phyloP scores from a whole-genome alignment of 2,888 invertebrate species.

The Scotopteryx bipunctaria region DNA sequence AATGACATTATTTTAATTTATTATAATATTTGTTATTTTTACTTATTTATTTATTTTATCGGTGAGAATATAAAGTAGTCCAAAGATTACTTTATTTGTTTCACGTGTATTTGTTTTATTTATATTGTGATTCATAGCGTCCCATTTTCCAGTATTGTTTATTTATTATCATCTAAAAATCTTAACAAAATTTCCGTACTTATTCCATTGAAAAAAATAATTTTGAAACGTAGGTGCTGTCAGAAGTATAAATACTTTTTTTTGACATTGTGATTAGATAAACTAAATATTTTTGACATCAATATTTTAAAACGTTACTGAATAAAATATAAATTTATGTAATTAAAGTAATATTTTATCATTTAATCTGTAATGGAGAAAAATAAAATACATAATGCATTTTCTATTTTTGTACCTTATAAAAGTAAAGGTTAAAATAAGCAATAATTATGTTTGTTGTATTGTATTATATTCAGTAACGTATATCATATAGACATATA shows the following conservation, averaged over 20 bases:
- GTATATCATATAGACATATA: conserved; percentile 23
- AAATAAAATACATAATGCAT: conserved; percentile 2
- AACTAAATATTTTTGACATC: conserved; percentile 32
- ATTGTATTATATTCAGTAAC: conserved; percentile 33
- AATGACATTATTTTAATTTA: conserved; percentile 2
- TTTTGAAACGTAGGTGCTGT: conserved; percentile 61
- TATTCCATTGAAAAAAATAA: conserved; percentile 59
- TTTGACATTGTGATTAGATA: conserved; percentile 32
- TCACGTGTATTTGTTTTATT: conserved; percentile 9
- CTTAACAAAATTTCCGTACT: conserved; percentile 41
- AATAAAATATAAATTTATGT: conserved; percentile 23
- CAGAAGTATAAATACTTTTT: conserved; percentile 33
- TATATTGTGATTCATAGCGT: conserved; percentile 20
- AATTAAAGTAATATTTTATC: conserved; percentile 11
- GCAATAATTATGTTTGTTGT: conserved; percentile 24
- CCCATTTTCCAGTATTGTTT: conserved; percentile 36
- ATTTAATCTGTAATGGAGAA: conserved; percentile 1
- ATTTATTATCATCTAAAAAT: conserved; percentile 22
- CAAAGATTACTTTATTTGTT: conserved; percentile 20
- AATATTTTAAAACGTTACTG: conserved; percentile 32
- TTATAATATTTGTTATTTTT: not conserved
- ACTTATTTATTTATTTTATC: not conserved
- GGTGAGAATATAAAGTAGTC: conserved; percentile 23
- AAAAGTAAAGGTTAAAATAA: conserved; percentile 10
- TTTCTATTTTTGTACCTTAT: conserved; percentile 33